phyloP scores from a whole-genome alignment of 2,888 invertebrate species.

The Pyrochroa serraticornis region DNA sequence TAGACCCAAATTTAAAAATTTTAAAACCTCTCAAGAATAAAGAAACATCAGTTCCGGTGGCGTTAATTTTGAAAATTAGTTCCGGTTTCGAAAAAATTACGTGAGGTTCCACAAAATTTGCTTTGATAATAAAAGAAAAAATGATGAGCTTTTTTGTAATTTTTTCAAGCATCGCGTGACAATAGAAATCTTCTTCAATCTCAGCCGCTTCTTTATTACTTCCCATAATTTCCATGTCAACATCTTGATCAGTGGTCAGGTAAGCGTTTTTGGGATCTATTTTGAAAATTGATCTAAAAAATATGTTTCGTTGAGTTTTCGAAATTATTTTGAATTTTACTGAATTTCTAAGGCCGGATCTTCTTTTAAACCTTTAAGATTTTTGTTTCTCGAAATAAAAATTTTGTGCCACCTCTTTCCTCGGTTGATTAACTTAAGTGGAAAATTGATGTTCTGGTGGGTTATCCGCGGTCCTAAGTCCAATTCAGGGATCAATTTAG shows the following conservation, averaged over 20 bases:
- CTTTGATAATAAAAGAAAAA: constrained; percentile 60
- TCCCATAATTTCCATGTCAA: constrained; percentile 32
- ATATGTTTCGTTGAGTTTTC: constrained; percentile 5
- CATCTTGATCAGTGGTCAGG: constrained; percentile 58
- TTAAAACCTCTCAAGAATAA: constrained; percentile 2
- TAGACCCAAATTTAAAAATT: background rate
- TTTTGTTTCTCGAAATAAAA: constrained; percentile 57
- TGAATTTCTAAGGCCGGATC: constrained; percentile 19
- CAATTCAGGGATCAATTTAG: constrained; percentile 63
- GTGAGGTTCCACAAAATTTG: constrained; percentile 66
- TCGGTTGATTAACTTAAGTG: constrained; percentile 63
- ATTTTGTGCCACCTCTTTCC: constrained; percentile 63
- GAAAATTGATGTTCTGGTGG: constrained; percentile 57
- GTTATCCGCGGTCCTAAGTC: constrained; percentile 70
- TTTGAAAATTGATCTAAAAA: constrained; percentile 58
- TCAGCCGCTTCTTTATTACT: constrained; percentile 52
- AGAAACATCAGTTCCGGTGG: constrained; percentile 23
- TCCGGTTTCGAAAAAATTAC: constrained; percentile 60
- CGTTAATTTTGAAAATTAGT: constrained; percentile 62
- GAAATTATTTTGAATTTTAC: constrained; percentile 13
- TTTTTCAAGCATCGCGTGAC: constrained; percentile 63
- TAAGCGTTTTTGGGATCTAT: constrained; percentile 60
- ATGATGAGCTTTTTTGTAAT: constrained; percentile 62
- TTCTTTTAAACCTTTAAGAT: constrained; percentile 41
- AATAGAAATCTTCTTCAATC: constrained; percentile 64